Evolutionary conservation across 2,113 vertebrate genomes (phyloP).

Genomic region (Nothocercus julius): DNA sequence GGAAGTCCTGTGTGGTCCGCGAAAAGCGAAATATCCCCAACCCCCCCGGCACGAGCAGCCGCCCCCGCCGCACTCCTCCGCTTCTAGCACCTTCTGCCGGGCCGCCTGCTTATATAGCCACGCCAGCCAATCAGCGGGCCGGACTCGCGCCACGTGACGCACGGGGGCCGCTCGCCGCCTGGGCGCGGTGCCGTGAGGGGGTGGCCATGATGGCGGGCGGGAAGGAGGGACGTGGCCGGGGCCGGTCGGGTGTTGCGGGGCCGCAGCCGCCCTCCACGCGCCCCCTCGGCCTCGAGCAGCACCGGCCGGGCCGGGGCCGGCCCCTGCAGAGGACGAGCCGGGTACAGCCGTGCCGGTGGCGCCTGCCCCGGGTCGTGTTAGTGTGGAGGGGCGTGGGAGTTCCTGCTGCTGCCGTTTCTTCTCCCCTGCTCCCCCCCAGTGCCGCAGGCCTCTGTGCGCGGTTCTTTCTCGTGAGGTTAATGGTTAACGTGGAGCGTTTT

Average conservation of each 20-base stretch:
- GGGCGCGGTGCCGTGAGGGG: no score
- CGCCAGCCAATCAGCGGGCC: neutral
- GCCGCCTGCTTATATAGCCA: accelerated
- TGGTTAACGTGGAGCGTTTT: accelerated
- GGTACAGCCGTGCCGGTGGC: accelerated
- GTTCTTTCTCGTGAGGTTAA: accelerated
- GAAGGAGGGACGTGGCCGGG: no score
- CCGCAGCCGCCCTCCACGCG: accelerated
- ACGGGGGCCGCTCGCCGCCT: neutral
- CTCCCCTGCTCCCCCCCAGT: no score
- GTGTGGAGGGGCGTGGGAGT: neutral
- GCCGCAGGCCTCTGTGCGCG: neutral
- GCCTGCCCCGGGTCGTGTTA: neutral
- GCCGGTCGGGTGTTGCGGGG: no score
- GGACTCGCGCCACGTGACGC: accelerated
- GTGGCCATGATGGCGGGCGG: no score
- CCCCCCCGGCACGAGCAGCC: accelerated
- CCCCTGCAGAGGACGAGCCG: accelerated
- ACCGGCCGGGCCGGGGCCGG: accelerated
- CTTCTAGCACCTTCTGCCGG: accelerated
- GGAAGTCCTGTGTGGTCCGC: conserved; percentile 32
- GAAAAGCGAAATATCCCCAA: neutral
- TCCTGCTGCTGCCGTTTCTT: neutral
- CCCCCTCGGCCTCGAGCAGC: neutral
- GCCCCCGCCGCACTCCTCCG: accelerated